phyloP scores from a whole-genome alignment of 2,888 invertebrate genomes.

The Tridacna gigas region DNA sequence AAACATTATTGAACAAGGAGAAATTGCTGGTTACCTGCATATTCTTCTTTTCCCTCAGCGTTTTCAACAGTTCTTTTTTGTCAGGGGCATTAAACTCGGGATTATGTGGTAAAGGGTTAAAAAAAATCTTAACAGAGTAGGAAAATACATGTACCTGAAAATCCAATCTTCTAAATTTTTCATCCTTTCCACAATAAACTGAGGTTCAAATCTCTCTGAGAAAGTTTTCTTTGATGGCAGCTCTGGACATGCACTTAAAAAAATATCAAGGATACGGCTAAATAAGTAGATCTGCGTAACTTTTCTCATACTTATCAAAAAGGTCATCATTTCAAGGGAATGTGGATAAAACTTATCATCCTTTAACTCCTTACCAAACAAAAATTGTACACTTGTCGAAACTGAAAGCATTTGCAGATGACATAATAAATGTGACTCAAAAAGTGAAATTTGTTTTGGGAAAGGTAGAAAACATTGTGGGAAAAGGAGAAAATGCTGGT shows the following conservation, averaged over 20 bases:
- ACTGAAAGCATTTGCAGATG: too few species aligned
- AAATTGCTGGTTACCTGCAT: background rate
- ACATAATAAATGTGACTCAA: too few species aligned
- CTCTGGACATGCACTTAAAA: constrained; percentile 56
- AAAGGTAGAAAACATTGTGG: background rate
- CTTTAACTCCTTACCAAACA: too few species aligned
- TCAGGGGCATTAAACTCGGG: too few species aligned
- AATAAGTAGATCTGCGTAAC: too few species aligned
- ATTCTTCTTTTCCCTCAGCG: background rate
- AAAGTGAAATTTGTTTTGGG: too few species aligned
- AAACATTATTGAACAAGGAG: background rate
- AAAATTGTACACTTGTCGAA: too few species aligned
- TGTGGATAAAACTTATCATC: too few species aligned
- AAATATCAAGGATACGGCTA: background rate
- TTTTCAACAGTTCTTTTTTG: too few species aligned
- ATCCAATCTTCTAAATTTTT: constrained; percentile 64
- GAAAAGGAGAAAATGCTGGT: background rate
- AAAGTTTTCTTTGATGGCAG: constrained; percentile 59
- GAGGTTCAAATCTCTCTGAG: constrained; percentile 55
- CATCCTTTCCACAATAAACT: constrained; percentile 63
- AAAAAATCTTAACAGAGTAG: background rate
- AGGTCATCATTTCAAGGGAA: too few species aligned
- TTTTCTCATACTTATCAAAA: too few species aligned
- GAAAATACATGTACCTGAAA: constrained; percentile 47
- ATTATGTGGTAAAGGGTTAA: too few species aligned